Conservation (phyloP, 2,797 vertebrate species). For the Furcifer pardalis region DNA sequence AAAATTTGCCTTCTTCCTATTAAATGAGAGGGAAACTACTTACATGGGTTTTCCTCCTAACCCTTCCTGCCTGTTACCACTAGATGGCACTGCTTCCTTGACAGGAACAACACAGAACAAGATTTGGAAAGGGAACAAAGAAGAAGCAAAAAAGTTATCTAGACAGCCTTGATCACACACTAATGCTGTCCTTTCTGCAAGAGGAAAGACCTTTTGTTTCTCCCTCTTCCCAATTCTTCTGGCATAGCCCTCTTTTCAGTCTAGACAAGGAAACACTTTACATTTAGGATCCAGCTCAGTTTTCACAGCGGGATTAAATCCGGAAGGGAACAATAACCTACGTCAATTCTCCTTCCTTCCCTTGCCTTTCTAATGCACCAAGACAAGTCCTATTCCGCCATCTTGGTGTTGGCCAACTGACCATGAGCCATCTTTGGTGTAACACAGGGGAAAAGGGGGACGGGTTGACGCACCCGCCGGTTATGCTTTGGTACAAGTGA, state of each 20-base stretch:
- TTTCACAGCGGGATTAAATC: neutral
- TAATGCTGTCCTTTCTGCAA: neutral
- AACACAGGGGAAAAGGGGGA: no score
- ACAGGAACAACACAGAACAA: neutral
- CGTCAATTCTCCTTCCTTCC: neutral
- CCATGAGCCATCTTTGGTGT: constrained; percentile 2
- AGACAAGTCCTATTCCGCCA: no score
- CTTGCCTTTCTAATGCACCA: no score
- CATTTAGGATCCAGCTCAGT: neutral
- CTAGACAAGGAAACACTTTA: neutral
- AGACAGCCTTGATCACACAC: neutral
- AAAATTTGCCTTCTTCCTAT: neutral
- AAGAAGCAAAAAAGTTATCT: neutral
- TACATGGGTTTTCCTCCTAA: neutral
- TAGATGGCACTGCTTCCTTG: constrained; percentile 12
- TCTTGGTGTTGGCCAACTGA: neutral
- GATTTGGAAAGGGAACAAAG: neutral
- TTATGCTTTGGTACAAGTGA: constrained; percentile 87
- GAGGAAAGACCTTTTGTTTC: neutral
- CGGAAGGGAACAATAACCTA: neutral
- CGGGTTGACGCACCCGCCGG: constrained; percentile 18
- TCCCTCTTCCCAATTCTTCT: neutral
- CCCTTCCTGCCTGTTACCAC: neutral
- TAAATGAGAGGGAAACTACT: neutral
- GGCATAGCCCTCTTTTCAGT: neutral